Base-by-base conservation (phyloP, 2,888 invertebrate species). In the Sturmia bella region DNA sequence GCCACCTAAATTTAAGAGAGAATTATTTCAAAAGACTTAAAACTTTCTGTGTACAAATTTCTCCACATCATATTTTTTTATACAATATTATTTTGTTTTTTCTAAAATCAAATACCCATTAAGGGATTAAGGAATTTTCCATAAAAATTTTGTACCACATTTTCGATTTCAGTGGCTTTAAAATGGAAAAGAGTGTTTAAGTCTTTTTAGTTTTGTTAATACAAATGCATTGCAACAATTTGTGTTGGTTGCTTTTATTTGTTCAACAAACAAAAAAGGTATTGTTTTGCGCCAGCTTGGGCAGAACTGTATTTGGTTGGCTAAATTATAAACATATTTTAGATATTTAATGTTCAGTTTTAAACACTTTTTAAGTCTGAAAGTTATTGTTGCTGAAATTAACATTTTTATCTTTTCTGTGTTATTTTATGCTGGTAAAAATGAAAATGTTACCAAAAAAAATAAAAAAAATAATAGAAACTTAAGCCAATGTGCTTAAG, bases 301-400 rank as follows among this genome's bases (percentile, higher is more conserved):
- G 61, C 63, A 32, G n/a, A 73, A 68, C 48, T 68, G 61, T 68
- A 61, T 76, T 61, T 41, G 27, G 45, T 80, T 50, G 37, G 52
- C 52, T 57, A 2, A 59, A 68, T 52, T 57, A 41, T 21, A 63
- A 74, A 74, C 56, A 74, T 72, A 66, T 69, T 66, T 72, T 32
- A 72, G 66, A 69, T 59, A 80, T 63, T 80, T 69, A 74, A 69
- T 80, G 64, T 39, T 69, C 70, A 11, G 61, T 68, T 61, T 75
- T 76, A 61, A 80, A 63, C 50, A 56, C 27, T 72, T 54, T 80
- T 72, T 72, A 59, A 76, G 48, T 68, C 64, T 45, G 64, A 72
- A 72, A 80, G 76, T 72, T 80, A 76, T 76, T 80, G 76, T 76
- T 54, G 56, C 56, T 54, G 61, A 72, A 68, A 61, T 61, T 66